phyloP scores from a whole-genome alignment of 2,797 vertebrate species.

The Bradypus variegatus region DNA sequence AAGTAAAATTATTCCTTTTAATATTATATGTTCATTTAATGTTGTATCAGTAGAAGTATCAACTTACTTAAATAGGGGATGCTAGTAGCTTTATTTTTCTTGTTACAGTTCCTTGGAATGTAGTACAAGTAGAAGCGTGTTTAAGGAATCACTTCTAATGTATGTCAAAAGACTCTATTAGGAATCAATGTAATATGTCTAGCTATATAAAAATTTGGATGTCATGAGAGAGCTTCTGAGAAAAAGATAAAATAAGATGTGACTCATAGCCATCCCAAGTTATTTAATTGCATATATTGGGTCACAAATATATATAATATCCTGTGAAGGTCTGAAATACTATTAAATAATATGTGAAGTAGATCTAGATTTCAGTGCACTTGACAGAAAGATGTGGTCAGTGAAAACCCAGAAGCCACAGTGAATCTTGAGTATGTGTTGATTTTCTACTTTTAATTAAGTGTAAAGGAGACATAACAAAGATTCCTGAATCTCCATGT shows the following conservation, averaged over 20 bases:
- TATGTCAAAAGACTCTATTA: slow-evolving; percentile 38
- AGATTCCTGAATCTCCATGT: background rate
- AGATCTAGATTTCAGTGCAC: background rate
- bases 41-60: slow-evolving; percentile 15
- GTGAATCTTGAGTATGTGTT: background rate
- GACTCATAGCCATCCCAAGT: background rate
- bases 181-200: slow-evolving; percentile 30
- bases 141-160: slow-evolving; percentile 41
- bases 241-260: slow-evolving; percentile 46
- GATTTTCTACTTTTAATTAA: slow-evolving; percentile 22
- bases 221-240: slow-evolving; percentile 15
- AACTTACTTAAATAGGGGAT: slow-evolving; percentile 19
- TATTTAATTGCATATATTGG: slow-evolving; percentile 23
- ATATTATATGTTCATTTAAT: slow-evolving; percentile 14
- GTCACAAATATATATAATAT: background rate
- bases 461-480: background rate
- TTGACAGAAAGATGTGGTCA: background rate
- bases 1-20: slow-evolving; percentile 14
- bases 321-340: background rate
- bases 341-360: background rate
- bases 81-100: slow-evolving; percentile 41
- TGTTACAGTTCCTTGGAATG: slow-evolving; percentile 53
- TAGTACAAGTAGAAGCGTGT: slow-evolving; percentile 46
- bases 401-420: background rate
- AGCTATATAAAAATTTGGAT: slow-evolving; percentile 20